Base-by-base conservation (phyloP, 2,797 vertebrate species). In the Aselliscus stoliczkanus region DNA sequence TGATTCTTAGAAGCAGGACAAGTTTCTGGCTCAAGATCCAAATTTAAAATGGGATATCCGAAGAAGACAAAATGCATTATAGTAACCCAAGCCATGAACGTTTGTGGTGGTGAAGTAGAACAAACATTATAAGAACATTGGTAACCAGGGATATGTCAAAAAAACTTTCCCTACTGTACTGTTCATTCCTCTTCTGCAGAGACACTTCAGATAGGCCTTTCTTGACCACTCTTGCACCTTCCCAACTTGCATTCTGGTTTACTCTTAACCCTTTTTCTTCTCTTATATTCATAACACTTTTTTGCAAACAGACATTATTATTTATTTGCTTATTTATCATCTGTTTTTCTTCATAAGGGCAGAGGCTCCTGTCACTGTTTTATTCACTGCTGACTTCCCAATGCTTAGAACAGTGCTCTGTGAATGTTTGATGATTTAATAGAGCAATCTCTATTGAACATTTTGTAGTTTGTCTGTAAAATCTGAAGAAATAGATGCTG, bases 401-500 rank as follows among this genome's bases (percentile, higher is more conserved):
- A 34, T 75, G 34, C 52, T 93, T 89, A 69, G 29, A 67, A 73
- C 7, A 69, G 25, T 62, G 5, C 62, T 81, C 29, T 89, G 1
- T 88, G 50, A 77, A 42, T 90, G 56, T 88, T 76, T 94, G 37
- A 39, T 73, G 37, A 93, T 50, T 90, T 86, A 83, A 58, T 50
- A 89, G 75, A 96, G 62, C 76, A 92, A 10, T 62, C n/a, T 96
- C 15, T 84, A 34, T 83, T 64, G 60, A 93, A 80, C 34, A 79
- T 93, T 31, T 62, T 88, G 6, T 93, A 82, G 47, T 91, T 88
- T 95, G 15, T 81, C 37, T 77, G 18, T 42, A 75, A 34, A 89
- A 56, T 77, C 60, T 92, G 23, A 73, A 42, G 52, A 95, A 95
- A 25, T 95, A 92, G 37, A 58, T 83, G 56, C 21, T 73, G 83